These are phyloP conservation scores for Beroe ovata DNA, from an alignment of 37 sponge, comb jelly and placozoan species.

Conservation along the genomic window DNA sequence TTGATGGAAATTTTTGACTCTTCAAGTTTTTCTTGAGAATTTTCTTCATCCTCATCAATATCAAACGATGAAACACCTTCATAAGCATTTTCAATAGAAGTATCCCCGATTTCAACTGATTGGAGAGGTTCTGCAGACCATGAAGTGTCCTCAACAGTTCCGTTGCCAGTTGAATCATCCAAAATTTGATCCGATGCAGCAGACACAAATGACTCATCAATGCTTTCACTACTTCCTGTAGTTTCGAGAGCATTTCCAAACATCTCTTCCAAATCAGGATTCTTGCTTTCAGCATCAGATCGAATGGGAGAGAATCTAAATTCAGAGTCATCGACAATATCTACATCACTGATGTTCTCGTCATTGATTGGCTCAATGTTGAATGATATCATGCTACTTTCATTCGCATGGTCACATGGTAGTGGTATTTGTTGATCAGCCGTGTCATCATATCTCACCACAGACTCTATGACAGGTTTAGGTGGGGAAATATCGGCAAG, in stretches of 20 bases:
- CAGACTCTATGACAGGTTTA: conserved; percentile 53
- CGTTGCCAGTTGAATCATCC: not conserved
- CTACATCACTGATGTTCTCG: not conserved
- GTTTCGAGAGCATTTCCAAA: not conserved
- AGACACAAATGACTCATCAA: not conserved
- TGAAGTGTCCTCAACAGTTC: too few relatives aligned
- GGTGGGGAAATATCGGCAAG: conserved; percentile 50
- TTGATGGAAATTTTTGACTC: too few relatives aligned
- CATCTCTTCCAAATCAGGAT: not conserved
- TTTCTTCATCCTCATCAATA: too few relatives aligned
- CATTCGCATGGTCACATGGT: not conserved
- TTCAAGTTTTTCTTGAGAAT: too few relatives aligned
- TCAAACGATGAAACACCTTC: too few relatives aligned
- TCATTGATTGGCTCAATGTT: not conserved
- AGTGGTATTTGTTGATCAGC: not conserved
- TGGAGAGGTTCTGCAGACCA: too few relatives aligned
- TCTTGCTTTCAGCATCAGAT: not conserved
- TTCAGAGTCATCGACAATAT: not conserved
- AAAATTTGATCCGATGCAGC: conserved; percentile 9
- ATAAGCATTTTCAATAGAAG: too few relatives aligned
- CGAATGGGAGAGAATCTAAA: not conserved
- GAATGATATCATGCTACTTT: not conserved
- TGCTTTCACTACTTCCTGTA: not conserved
- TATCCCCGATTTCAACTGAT: too few relatives aligned
- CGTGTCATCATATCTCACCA: not conserved